Base-by-base conservation (phyloP, 2,888 invertebrate species). In the Amblyjoppa fuscipennis region DNA sequence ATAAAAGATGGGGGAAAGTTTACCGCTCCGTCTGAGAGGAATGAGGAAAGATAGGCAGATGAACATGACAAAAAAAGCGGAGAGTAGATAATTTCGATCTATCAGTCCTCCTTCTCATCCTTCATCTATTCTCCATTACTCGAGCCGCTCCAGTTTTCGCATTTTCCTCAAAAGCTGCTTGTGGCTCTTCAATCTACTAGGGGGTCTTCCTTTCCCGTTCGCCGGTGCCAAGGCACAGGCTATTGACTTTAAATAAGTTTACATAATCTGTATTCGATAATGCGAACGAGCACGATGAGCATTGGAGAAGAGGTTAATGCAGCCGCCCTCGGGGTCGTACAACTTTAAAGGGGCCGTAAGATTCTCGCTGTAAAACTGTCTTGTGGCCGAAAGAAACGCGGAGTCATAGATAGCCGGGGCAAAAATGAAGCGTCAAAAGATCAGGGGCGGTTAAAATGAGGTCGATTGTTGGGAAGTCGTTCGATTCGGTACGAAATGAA, bases 201-300 rank as follows among this genome's bases (percentile, higher is more conserved):
- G 34, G 34, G 66, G 49, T 69, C 53, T 78, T 78, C 78, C 70
- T n/a, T 75, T 64, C 69, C 71, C 70, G 59, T 79, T 70, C 75
- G 56, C 51, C 77, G 74, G 75, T 53, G 71, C 68, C 75, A 59
- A 69, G 78, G 74, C 76, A 78, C 69, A 74, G 83, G 80, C 81
- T 83, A 87, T 85, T 83, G 71, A 78, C 79, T 84, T 78, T 86
- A 81, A 84, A 83, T 70, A 86, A 86, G 85, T 87, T 87, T 90
- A 88, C 91, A 90, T 91, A 92, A 92, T 88, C 89, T 88, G 81
- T 89, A 90, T 90, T 89, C 91, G 91, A 91, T 92, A 91, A 91
- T 92, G 92, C 89, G 88, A 87, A 78, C 87, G 84, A 86, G 64
- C 78, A 89, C 87, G 90, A 59, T 84, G 84, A 75, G 82, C 86